These are phyloP conservation scores for Amblyraja radiata DNA, from an alignment of 2,797 vertebrate genomes.

Conservation along the genomic window DNA sequence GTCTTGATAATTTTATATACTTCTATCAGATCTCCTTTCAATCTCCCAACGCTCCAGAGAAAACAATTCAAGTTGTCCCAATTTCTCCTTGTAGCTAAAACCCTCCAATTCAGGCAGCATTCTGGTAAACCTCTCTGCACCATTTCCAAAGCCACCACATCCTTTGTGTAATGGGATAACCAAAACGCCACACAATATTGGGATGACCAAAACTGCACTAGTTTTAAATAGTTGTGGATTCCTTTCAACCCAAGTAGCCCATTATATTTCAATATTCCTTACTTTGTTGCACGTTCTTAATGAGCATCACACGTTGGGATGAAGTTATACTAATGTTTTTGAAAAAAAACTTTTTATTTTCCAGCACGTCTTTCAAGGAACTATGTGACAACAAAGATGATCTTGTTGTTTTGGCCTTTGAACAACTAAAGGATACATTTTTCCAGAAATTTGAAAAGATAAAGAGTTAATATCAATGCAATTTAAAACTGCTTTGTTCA, in stretches of 20 bases:
- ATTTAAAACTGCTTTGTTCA: background rate
- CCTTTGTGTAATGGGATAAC: too few relatives aligned
- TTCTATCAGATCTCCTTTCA: too few relatives aligned
- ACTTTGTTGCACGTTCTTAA: background rate
- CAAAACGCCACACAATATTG: too few relatives aligned
- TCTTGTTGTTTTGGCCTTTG: conserved; percentile 19
- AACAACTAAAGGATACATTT: conserved; percentile 27
- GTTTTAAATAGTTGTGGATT: too few relatives aligned
- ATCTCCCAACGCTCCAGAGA: too few relatives aligned
- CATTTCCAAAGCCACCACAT: too few relatives aligned
- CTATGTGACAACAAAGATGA: conserved; percentile 20
- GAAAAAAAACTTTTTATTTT: background rate
- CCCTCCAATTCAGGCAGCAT: too few relatives aligned
- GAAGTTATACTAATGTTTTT: background rate
- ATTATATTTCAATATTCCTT: background rate
- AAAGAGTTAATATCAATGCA: conserved; percentile 27
- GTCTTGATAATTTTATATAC: too few relatives aligned
- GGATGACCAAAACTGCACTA: too few relatives aligned
- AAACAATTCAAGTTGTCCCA: too few relatives aligned
- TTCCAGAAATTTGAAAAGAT: conserved; percentile 36
- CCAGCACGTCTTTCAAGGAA: conserved; percentile 32
- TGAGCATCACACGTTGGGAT: background rate
- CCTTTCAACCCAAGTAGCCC: background rate
- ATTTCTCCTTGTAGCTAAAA: too few relatives aligned
- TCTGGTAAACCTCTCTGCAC: too few relatives aligned